Evolutionary conservation across 2,113 vertebrate genomes (phyloP).

Genomic region (Natator depressus): DNA sequence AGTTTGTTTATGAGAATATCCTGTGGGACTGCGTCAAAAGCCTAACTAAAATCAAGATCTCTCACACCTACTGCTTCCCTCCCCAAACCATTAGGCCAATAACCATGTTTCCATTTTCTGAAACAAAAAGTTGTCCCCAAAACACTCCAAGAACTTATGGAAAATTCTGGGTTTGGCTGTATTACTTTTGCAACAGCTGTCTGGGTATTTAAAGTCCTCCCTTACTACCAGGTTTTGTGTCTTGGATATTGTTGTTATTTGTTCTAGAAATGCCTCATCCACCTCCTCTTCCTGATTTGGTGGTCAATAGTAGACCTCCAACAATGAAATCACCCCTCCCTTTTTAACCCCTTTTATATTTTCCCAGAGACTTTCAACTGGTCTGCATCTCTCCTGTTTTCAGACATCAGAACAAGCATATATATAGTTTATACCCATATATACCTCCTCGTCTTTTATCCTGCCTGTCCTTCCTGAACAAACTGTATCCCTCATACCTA

Average conservation of each 20-base stretch:
- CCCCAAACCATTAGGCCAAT: not conserved
- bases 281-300: not conserved
- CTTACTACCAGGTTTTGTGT: not conserved
- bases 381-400: not conserved
- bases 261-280: not conserved
- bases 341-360: not conserved
- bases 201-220: not conserved
- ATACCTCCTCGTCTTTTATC: not conserved
- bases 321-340: not conserved
- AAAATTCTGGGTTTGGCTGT: not conserved
- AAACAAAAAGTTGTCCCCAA: not conserved
- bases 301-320: not conserved
- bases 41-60: not conserved
- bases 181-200: not conserved
- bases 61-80: not conserved
- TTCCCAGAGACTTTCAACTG: not conserved
- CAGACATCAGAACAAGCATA: not conserved
- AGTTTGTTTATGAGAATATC: not conserved
- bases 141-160: not conserved
- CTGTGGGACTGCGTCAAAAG: not conserved
- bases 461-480: not conserved
- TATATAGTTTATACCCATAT: not conserved
- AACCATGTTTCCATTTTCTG: not conserved
- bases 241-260: not conserved
- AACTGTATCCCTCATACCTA: not conserved